Evolutionary conservation across 2,888 invertebrate genomes (phyloP).

Genomic region (Lottia scabra): DNA sequence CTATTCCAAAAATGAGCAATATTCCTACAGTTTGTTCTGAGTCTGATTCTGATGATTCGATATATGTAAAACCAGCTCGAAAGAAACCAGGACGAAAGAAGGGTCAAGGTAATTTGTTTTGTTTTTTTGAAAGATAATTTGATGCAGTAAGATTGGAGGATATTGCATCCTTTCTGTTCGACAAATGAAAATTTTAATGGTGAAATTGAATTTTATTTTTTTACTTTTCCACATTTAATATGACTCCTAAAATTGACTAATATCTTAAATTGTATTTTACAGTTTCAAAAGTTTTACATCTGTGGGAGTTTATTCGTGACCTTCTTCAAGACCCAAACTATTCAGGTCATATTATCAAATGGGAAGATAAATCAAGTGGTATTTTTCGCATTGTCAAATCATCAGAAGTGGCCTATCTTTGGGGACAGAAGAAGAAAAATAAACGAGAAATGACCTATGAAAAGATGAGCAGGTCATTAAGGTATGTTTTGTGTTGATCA

Average conservation of each 20-base stretch:
- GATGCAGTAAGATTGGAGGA: too few species aligned
- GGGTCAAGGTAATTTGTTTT: slow-evolving; percentile 47
- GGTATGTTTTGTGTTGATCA: slow-evolving; percentile 73
- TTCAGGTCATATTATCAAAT: slow-evolving; percentile 86
- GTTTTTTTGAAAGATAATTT: too few species aligned
- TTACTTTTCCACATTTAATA: too few species aligned
- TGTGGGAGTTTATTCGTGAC: slow-evolving; percentile 90
- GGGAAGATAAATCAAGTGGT: slow-evolving; percentile 87
- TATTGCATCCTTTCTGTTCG: too few species aligned
- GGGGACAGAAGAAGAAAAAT: slow-evolving; percentile 89
- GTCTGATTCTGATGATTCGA: background rate
- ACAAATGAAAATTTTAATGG: background rate
- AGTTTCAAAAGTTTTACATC: slow-evolving; percentile 65
- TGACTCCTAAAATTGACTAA: too few species aligned
- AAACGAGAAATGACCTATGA: slow-evolving; percentile 88
- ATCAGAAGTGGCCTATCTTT: slow-evolving; percentile 86
- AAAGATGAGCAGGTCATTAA: slow-evolving; percentile 90
- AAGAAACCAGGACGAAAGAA: slow-evolving; percentile 57
- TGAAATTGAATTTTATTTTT: too few species aligned
- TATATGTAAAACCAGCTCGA: slow-evolving; percentile 20
- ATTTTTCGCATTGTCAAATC: slow-evolving; percentile 90
- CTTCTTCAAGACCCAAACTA: slow-evolving; percentile 81
- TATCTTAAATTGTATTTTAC: slow-evolving; percentile 7
- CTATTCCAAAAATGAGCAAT: background rate
- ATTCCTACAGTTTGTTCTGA: background rate